phyloP scores from a whole-genome alignment of 2,888 invertebrate genomes.

The Diloba caeruleocephala region DNA sequence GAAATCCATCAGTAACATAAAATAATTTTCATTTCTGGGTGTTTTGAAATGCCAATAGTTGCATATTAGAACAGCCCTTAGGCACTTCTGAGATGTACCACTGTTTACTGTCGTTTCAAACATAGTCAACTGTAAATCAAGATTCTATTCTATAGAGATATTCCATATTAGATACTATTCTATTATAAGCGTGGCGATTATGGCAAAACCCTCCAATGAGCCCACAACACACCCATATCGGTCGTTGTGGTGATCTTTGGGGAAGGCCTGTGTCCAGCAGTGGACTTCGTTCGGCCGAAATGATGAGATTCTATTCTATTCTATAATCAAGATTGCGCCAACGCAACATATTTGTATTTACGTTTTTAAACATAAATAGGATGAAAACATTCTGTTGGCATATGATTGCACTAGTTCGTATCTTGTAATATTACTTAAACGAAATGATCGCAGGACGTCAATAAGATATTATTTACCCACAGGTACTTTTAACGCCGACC shows the following conservation, averaged over 20 bases:
- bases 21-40: no score
- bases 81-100: constrained; percentile 19
- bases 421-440: constrained; percentile 20
- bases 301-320: no score
- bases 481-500: constrained; percentile 6
- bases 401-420: constrained; percentile 29
- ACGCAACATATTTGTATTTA: constrained; percentile 36
- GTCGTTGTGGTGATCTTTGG: no score
- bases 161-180: no score
- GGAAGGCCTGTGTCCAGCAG: no score
- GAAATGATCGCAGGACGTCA: constrained; percentile 32
- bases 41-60: no score
- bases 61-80: neutral
- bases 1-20: no score
- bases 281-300: no score
- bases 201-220: no score
- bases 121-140: constrained; percentile 30
- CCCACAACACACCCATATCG: no score
- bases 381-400: constrained; percentile 35
- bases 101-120: constrained; percentile 37
- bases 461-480: constrained; percentile 15
- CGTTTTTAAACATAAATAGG: constrained; percentile 42
- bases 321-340: constrained; percentile 26
- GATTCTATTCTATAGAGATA: no score
- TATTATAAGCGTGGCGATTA: no score